These are phyloP conservation scores for Vombatus ursinus DNA, from an alignment of 2,113 vertebrate species.

Conservation along the genomic window DNA sequence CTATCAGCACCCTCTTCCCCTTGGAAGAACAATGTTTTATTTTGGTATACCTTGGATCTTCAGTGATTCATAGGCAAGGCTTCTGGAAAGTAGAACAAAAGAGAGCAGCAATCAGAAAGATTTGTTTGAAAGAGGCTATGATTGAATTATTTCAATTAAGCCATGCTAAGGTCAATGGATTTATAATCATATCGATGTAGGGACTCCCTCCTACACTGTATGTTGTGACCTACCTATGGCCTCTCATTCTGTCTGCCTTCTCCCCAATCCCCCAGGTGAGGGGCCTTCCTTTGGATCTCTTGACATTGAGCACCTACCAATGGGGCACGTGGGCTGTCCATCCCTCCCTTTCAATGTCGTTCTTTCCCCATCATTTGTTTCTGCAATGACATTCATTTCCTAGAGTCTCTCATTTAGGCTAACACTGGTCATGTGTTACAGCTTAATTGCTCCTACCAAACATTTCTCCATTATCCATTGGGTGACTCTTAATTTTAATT, in stretches of 20 bases:
- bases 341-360: neutral
- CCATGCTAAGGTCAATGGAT: slow-evolving; percentile 23
- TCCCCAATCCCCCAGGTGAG: neutral
- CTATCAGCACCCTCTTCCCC: slow-evolving; percentile 45
- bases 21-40: slow-evolving; percentile 64
- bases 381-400: neutral
- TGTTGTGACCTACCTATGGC: neutral
- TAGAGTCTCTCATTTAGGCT: neutral
- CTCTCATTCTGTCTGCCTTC: slow-evolving; percentile 33
- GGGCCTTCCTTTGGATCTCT: neutral
- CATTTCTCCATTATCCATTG: neutral
- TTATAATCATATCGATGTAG: slow-evolving; percentile 12
- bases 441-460: neutral
- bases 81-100: slow-evolving; percentile 65
- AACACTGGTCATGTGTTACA: neutral
- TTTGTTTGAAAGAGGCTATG: slow-evolving; percentile 52
- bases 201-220: neutral
- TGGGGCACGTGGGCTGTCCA: neutral
- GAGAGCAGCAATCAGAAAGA: slow-evolving; percentile 63
- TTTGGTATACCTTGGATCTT: slow-evolving; percentile 66
- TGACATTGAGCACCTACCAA: neutral
- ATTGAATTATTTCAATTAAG: neutral
- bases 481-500: neutral
- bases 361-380: neutral
- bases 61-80: slow-evolving; percentile 61